Base-by-base conservation (phyloP, 2,888 invertebrate species). In the Athetis lepigone region DNA sequence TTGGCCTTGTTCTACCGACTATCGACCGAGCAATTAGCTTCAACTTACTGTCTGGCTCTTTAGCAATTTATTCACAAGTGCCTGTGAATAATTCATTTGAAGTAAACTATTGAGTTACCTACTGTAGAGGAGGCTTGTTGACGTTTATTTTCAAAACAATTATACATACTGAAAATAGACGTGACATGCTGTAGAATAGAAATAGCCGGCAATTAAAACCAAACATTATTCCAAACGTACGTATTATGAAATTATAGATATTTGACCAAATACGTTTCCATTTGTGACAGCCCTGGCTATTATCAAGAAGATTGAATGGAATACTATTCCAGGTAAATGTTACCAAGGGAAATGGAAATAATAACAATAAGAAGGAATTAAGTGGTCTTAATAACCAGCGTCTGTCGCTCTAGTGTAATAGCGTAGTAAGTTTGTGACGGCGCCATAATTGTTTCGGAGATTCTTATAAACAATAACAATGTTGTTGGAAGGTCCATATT, bases 331-430 rank as follows among this genome's bases (percentile, higher is more conserved):
- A 77, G 77, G 77, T 77, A 70, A 63, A 68, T 42, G 59, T 66
- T 58, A 70, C 62, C 60, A 66, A 69, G 42, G 50, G 58, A 69
- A 65, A 66, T 73, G 74, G 62, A 79, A 77, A 77, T 79, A 77
- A 79, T 77, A 77, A 79, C 77, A 77, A 79, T 77, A 69, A 73
- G 74, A 69, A 56, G 65, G 74, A 79, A 66, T 77, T 72, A 72
- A 76, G 76, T 65, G 66, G 72, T 64, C 77, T 76, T 72, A 73
- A 73, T 73, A 74, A 61, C 60, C 40, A 29, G 52, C 46, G 40
- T 56, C 55, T 54, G 73, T 67, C 62, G 50, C 45, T 59, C 33
- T 33, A 4, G 54, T n/a, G 56, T 72, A 69, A 77, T 68, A 49
- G 63, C 42, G 68, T 49, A 58, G 62, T 58, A 62, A 74, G 67